These are phyloP conservation scores for Eutrigla gurnardus DNA, from an alignment of 2,797 vertebrate species.

Conservation along the genomic window DNA sequence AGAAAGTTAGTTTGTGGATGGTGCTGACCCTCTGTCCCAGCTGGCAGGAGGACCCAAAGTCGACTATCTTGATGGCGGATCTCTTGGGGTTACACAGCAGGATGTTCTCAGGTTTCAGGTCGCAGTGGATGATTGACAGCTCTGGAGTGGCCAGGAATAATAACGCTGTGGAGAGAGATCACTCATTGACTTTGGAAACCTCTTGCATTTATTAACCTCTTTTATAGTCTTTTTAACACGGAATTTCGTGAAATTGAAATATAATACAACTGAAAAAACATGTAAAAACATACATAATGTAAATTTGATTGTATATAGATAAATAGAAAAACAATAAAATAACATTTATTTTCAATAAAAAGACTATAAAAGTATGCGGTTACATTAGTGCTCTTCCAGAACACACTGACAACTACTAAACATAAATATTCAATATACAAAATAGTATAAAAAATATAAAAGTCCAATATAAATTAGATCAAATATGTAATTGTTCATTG, in stretches of 20 bases:
- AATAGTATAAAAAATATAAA: not conserved
- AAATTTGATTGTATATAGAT: not conserved
- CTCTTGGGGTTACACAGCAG: conserved; percentile 95
- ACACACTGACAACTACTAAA: not conserved
- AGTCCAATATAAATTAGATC: not conserved
- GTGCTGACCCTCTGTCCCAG: conserved; percentile 90
- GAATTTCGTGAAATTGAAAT: not conserved
- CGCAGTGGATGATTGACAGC: conserved; percentile 96
- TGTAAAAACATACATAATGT: not conserved
- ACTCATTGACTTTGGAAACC: not conserved
- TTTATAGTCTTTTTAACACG: not conserved
- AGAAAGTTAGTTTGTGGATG: not conserved
- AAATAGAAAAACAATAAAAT: too few species aligned
- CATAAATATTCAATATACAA: not conserved
- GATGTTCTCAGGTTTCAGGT: conserved; percentile 96
- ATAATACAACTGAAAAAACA: not conserved
- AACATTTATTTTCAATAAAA: too few species aligned
- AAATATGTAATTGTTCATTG: not conserved
- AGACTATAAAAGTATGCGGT: too few species aligned
- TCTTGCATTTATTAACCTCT: not conserved
- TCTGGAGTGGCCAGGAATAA: conserved; percentile 94
- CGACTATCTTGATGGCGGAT: conserved; percentile 94
- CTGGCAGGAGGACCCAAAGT: conserved; percentile 94
- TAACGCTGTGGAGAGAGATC: conserved; percentile 76
- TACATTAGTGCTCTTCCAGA: not conserved